A percentile compares a stretch with the other conserved stretches of the same genome.
These are phyloP conservation scores for Xylocampa areola DNA, from an alignment of 2,888 invertebrate species.

Conservation along the genomic window DNA sequence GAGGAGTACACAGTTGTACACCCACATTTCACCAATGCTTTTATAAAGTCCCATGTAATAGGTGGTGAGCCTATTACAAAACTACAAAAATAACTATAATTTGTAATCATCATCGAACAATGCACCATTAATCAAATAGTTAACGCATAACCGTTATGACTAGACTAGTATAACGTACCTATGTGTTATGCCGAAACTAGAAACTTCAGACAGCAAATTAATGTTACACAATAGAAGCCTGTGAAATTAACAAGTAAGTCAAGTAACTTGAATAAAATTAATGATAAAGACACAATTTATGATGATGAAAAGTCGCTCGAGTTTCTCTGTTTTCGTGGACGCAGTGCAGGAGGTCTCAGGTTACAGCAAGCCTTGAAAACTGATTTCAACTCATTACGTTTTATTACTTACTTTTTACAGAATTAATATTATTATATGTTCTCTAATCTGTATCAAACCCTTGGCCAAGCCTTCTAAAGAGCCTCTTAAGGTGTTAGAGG, in stretches of 20 bases:
- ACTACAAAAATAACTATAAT: constrained; percentile 16
- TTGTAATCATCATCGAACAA: constrained; percentile 25
- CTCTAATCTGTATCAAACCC: no score
- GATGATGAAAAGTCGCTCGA: neutral
- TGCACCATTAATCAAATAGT: constrained; percentile 14
- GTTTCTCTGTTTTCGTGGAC: neutral
- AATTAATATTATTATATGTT: no score
- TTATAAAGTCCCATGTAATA: no score
- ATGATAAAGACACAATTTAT: neutral
- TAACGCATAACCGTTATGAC: constrained; percentile 5
- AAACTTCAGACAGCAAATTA: constrained; percentile 15
- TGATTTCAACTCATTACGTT: no score
- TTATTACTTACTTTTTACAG: no score
- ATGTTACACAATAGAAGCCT: constrained; percentile 11
- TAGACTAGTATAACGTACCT: constrained; percentile 4
- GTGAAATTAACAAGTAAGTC: constrained; percentile 7
- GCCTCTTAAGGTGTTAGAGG: no score
- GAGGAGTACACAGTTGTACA: no score
- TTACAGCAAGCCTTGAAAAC: no score
- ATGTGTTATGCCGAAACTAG: constrained; percentile 29
- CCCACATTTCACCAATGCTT: no score
- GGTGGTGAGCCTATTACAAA: no score
- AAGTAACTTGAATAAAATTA: neutral
- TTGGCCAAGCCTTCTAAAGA: no score
- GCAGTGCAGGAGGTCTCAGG: no score